Percentiles rank a stretch among this genome's conserved stretches.
These are phyloP conservation scores for Drosophila bifasciata DNA, from an alignment of 1,140 invertebrate species.

Conservation along the genomic window DNA sequence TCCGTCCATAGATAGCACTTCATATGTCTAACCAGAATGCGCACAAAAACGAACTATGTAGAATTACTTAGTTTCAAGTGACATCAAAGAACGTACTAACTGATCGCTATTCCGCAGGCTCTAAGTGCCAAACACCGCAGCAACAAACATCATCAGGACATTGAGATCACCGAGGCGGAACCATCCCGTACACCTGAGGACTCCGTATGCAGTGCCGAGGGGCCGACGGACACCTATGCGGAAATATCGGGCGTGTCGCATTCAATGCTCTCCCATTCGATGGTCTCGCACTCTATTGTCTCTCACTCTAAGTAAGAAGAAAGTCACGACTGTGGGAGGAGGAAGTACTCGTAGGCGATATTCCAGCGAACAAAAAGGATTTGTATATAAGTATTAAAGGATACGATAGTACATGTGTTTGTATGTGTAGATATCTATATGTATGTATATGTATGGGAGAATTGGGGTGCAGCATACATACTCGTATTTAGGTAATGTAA, in stretches of 20 bases:
- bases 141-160: constrained; percentile 84
- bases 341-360: constrained; percentile 4
- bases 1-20: constrained; percentile 52
- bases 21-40: constrained; percentile 40
- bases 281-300: constrained; percentile 79
- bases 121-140: constrained; percentile 87
- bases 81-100: neutral
- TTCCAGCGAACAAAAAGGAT: constrained; percentile 25
- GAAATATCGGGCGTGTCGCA: constrained; percentile 83
- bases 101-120: constrained; percentile 84
- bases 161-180: constrained; percentile 88
- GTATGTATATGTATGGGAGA: constrained; percentile 40
- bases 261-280: constrained; percentile 83
- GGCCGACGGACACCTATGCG: constrained; percentile 85
- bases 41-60: constrained; percentile 31
- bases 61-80: neutral
- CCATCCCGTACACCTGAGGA: constrained; percentile 88
- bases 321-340: neutral
- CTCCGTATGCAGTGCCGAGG: constrained; percentile 90
- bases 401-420: constrained; percentile 44
- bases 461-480: constrained; percentile 18
- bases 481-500: constrained; percentile 42
- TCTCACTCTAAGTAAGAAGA: constrained; percentile 74
- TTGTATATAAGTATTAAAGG: constrained; percentile 50
- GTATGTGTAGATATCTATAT: constrained; percentile 38